Evolutionary conservation across 2,113 vertebrate genomes (phyloP), one percentile per base, ranked within the genome.

Genomic region (Melanocharis versteri): DNA sequence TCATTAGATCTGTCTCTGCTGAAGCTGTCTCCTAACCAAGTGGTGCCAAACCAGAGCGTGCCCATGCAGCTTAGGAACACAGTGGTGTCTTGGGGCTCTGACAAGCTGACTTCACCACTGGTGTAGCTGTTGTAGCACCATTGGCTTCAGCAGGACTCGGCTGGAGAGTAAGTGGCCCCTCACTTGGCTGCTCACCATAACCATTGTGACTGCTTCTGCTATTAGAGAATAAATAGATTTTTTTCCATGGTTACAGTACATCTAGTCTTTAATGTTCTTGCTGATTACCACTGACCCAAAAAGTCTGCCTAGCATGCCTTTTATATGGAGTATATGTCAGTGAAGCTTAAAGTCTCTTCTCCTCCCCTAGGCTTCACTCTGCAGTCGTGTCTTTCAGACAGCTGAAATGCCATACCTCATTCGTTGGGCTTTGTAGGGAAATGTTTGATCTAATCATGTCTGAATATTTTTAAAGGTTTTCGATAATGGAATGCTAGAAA

Each of bases 221-320:
- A 45, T 83, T 82, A 91, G 68, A 65, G 72, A 93, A 94, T 93
- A 92, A 84, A 93, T 80, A 70, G 69, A 69, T 72, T 87, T 94
- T 92, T 96, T 96, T 82, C 91, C 84, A 91, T 42, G 18, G 94
- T 92, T 96, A 79, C 90, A 94, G 85, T 95, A 78, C 65, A 86
- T 56, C 82, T 73, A 92, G 96, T 94, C 84, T 96, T 97, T 94
- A 91, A 96, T 94, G 87, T 97, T 96, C 90, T 88, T 93, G 82
- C 90, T 95, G 96, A 97, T 97, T 96, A 96, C 89, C 95, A 80
- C 61, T 97, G 97, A 97, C 96, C 96, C 97, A 96, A 96, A 96
- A 97, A 96, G 95, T 93, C 94, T 96, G 87, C 93, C 92, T 96
- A 79, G 93, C 89, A 37, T 95, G 96, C 79, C 72, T 96, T 96